These are phyloP conservation scores for Notoglanidium macrostoma DNA, from an alignment of 2,797 vertebrate genomes.

Conservation along the genomic window DNA sequence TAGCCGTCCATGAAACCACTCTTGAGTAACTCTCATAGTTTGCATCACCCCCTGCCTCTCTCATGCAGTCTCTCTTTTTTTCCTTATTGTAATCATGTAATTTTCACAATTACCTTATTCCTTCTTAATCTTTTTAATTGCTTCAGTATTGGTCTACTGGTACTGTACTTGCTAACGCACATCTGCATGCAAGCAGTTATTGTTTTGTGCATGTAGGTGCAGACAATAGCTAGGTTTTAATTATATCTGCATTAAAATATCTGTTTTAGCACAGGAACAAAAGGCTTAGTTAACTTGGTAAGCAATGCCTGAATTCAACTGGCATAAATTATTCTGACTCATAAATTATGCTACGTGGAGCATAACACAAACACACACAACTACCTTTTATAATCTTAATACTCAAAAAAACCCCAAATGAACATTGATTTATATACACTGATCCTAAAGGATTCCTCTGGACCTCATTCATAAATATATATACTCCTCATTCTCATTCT, in stretches of 20 bases:
- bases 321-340: not conserved
- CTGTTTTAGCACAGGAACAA: not conserved
- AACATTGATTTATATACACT: too few relatives aligned
- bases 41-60: not conserved
- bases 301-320: not conserved
- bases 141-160: not conserved
- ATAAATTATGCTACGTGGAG: too few relatives aligned
- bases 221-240: not conserved
- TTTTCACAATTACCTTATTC: not conserved
- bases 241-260: not conserved
- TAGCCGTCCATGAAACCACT: conserved; percentile 64
- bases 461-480: not conserved
- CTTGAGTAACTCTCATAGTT: not conserved
- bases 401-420: too few relatives aligned
- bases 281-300: not conserved
- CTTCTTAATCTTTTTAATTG: not conserved
- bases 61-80: conserved; percentile 14
- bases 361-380: not conserved
- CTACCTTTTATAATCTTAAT: not conserved
- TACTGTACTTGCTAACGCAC: not conserved
- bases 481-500: not conserved
- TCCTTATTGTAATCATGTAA: not conserved
- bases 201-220: not conserved
- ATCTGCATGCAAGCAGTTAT: not conserved
- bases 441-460: too few relatives aligned